Evolutionary conservation across 1,140 invertebrate genomes (phyloP).

Genomic region (Zaprionus ornatus): DNA sequence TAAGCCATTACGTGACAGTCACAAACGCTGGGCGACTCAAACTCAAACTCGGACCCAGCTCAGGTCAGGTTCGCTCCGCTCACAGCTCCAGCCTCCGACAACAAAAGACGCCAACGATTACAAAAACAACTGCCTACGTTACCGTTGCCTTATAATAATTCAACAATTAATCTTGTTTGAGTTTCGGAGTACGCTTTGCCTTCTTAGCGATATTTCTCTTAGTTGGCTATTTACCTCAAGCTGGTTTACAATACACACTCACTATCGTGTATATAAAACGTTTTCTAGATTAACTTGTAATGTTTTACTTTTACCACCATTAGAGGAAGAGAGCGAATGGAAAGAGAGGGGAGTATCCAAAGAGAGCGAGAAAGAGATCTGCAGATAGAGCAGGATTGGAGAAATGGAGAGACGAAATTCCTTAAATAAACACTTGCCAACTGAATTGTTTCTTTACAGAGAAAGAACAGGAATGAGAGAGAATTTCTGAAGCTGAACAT

Average conservation of each 20-base stretch:
- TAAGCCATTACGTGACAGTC: constrained; percentile 53
- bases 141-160: constrained; percentile 66
- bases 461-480: not conserved
- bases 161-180: constrained; percentile 72
- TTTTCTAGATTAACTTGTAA: constrained; percentile 32
- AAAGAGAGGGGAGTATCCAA: not conserved
- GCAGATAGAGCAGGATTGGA: not conserved
- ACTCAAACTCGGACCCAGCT: constrained; percentile 8
- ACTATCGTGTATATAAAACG: not conserved
- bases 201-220: constrained; percentile 12
- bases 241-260: constrained; percentile 23
- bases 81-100: constrained; percentile 27
- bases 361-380: not conserved
- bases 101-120: constrained; percentile 56
- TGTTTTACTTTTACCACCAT: constrained; percentile 30
- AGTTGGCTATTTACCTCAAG: constrained; percentile 18
- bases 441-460: constrained; percentile 19
- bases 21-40: constrained; percentile 29
- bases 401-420: constrained; percentile 11
- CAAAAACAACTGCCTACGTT: constrained; percentile 55
- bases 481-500: not conserved
- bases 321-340: constrained; percentile 10
- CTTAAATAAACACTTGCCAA: constrained; percentile 16
- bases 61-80: not conserved
- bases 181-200: constrained; percentile 26